A percentile compares a stretch with the other conserved stretches of the same genome.
Conservation (phyloP, 2,888 invertebrate genomes). For the Trimorus sp. region DNA sequence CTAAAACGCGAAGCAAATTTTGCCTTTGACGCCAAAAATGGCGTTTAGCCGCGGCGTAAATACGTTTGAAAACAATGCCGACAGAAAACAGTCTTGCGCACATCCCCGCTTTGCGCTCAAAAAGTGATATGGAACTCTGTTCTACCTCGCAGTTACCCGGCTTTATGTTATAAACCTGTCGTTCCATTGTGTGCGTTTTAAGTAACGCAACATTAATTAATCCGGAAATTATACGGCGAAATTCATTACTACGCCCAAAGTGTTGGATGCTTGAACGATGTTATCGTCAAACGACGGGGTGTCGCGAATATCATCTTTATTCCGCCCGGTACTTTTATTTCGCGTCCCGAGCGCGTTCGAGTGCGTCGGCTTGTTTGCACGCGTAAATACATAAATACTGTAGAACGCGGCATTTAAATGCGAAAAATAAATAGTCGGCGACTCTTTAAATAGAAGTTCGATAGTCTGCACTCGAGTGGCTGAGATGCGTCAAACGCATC, state of each 20-base stretch:
- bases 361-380: too few species aligned
- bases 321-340: too few species aligned
- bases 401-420: too few species aligned
- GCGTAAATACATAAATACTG: too few species aligned
- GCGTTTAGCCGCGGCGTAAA: slow-evolving; percentile 4
- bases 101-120: slow-evolving; percentile 6
- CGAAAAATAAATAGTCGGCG: too few species aligned
- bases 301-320: background rate
- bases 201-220: slow-evolving; percentile 24
- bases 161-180: slow-evolving; percentile 17
- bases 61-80: slow-evolving; percentile 11
- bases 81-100: slow-evolving; percentile 7
- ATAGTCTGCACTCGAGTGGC: too few species aligned
- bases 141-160: slow-evolving; percentile 26
- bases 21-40: slow-evolving; percentile 18
- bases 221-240: slow-evolving; percentile 9
- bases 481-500: too few species aligned
- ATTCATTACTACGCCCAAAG: slow-evolving; percentile 15
- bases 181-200: slow-evolving; percentile 24
- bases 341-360: too few species aligned
- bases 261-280: background rate
- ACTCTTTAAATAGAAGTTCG: too few species aligned
- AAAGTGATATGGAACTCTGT: slow-evolving; percentile 25
- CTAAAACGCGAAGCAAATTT: slow-evolving; percentile 5
- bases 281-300: slow-evolving; percentile 4